Percentiles rank a stretch among this genome's conserved stretches.
Conservation (phyloP, 2,888 invertebrate genomes). For the Halictus ligatus region DNA sequence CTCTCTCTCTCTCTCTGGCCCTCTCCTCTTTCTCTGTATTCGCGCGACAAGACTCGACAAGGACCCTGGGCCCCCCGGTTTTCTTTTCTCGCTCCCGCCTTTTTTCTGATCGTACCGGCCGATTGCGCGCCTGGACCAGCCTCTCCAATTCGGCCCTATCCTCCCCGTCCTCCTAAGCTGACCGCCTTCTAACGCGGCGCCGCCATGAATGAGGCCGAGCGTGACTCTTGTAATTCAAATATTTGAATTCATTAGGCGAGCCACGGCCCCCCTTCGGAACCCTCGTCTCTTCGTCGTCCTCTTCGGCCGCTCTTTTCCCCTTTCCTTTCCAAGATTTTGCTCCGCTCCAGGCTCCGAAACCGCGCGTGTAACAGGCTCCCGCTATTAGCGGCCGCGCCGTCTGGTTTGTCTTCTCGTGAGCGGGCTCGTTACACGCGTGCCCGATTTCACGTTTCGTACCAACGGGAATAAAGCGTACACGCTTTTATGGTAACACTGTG, state of each 20-base stretch:
- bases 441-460: constrained; percentile 65
- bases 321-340: constrained; percentile 26
- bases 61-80: constrained; percentile 33
- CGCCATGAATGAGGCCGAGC: constrained; percentile 73
- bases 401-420: constrained; percentile 62
- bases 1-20: neutral
- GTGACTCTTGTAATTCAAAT: constrained; percentile 75
- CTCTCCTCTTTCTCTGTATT: constrained; percentile 21
- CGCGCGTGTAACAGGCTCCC: constrained; percentile 55
- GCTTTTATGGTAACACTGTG: constrained; percentile 67
- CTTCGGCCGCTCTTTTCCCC: constrained; percentile 10
- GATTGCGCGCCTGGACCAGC: constrained; percentile 74
- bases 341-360: neutral
- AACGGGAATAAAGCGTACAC: constrained; percentile 70
- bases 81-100: constrained; percentile 71
- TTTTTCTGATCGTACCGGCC: constrained; percentile 75
- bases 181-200: constrained; percentile 68
- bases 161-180: constrained; percentile 52
- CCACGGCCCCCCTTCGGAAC: constrained; percentile 28
- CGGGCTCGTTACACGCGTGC: constrained; percentile 69
- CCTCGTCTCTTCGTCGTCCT: constrained; percentile 20
- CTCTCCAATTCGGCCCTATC: constrained; percentile 44
- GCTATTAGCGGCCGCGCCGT: constrained; percentile 62
- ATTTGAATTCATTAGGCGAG: constrained; percentile 78
- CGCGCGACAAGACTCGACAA: constrained; percentile 43